Percentiles rank a stretch among this genome's conserved stretches.
phyloP scores from a whole-genome alignment of 1,140 invertebrate species.

The Acromyrmex heyeri region DNA sequence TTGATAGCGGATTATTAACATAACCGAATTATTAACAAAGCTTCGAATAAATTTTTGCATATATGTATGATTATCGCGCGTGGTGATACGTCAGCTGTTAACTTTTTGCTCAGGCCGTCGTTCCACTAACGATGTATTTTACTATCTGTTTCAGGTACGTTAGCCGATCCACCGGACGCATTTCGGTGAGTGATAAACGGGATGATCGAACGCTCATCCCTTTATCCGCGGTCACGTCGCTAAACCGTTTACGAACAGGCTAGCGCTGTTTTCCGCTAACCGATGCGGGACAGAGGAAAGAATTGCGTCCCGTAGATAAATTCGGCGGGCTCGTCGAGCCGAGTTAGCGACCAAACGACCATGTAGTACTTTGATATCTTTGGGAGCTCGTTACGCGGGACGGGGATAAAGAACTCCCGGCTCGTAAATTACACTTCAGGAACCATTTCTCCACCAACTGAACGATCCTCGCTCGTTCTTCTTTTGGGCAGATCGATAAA shows the following conservation, averaged over 20 bases:
- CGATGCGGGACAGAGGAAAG: slow-evolving; percentile 44
- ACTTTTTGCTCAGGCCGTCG: neutral
- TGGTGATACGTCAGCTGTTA: neutral
- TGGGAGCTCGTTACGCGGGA: slow-evolving; percentile 63
- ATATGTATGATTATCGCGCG: neutral
- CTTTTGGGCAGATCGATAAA: slow-evolving; percentile 27
- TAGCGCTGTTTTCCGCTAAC: slow-evolving; percentile 27
- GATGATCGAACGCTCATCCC: slow-evolving; percentile 14
- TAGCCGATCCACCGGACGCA: slow-evolving; percentile 12
- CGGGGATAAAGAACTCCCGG: slow-evolving; percentile 52
- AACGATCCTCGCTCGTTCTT: slow-evolving; percentile 19
- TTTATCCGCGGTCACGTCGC: slow-evolving; percentile 41
- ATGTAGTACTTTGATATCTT: slow-evolving; percentile 49
- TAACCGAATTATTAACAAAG: slow-evolving; percentile 2
- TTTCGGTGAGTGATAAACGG: slow-evolving; percentile 45
- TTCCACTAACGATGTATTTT: slow-evolving; percentile 33
- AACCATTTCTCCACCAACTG: slow-evolving; percentile 57
- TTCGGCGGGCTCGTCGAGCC: slow-evolving; percentile 51
- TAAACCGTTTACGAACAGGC: slow-evolving; percentile 50
- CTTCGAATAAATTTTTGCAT: neutral
- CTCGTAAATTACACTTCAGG: slow-evolving; percentile 61
- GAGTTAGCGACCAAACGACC: slow-evolving; percentile 56
- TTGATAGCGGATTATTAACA: neutral
- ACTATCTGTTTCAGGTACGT: slow-evolving; percentile 59
- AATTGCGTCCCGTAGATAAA: slow-evolving; percentile 62